phyloP scores from a whole-genome alignment of 1,140 invertebrate genomes.

The Caenorhabditis latens region DNA sequence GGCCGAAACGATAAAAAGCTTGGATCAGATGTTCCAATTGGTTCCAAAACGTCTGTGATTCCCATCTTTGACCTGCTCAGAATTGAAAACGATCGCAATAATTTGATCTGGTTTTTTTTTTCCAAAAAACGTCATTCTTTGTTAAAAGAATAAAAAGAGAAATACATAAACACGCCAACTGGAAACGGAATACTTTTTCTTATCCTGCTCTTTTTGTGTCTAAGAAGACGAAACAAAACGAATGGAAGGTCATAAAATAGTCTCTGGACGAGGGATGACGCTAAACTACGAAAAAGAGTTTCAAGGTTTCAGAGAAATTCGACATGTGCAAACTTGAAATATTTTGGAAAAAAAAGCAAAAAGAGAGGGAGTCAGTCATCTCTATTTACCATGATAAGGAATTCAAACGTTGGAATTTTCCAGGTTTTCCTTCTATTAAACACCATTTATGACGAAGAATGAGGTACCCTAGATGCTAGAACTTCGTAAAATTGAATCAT shows the following conservation, averaged over 20 bases:
- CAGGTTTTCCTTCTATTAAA: no score
- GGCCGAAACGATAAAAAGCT: no score
- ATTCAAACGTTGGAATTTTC: background rate
- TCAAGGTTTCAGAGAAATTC: background rate
- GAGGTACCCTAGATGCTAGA: no score
- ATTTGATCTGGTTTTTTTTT: background rate
- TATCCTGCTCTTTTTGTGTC: background rate
- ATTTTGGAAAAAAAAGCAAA: no score
- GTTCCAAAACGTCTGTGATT: background rate
- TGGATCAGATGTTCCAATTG: no score
- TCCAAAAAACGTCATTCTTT: background rate
- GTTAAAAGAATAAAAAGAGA: background rate
- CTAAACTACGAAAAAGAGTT: background rate
- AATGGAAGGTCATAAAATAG: slow-evolving; percentile 38
- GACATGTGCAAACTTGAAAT: no score
- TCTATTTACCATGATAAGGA: background rate
- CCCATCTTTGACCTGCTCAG: background rate
- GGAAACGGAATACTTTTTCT: slow-evolving; percentile 43
- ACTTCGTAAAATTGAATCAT: no score
- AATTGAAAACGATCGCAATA: background rate
- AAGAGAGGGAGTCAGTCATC: background rate
- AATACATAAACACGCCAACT: slow-evolving; percentile 2
- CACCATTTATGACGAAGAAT: no score
- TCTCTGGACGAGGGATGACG: slow-evolving; percentile 9
- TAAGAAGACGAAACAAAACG: background rate